These are phyloP conservation scores for Centruroides vittatus DNA, from an alignment of 1,140 invertebrate genomes.

Conservation along the genomic window DNA sequence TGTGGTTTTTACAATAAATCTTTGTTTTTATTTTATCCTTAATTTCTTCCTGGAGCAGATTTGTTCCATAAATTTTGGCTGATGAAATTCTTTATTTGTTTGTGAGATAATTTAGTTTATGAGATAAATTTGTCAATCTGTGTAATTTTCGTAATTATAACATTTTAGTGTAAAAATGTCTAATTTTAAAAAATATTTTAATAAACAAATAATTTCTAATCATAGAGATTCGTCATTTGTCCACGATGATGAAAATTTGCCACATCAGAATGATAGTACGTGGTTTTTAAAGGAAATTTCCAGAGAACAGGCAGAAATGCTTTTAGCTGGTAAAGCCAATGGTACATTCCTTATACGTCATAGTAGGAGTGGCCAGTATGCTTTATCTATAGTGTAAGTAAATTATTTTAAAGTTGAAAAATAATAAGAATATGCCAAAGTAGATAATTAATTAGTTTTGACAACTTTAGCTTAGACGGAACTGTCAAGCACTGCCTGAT, in stretches of 20 bases:
- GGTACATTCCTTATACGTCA: conserved; percentile 82
- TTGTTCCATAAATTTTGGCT: too few species aligned
- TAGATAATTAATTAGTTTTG: background rate
- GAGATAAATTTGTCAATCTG: too few species aligned
- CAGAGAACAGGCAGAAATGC: conserved; percentile 54
- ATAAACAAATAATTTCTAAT: background rate
- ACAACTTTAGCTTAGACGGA: conserved; percentile 44
- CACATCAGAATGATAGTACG: conserved; percentile 46
- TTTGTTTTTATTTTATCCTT: too few species aligned
- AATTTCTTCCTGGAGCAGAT: too few species aligned
- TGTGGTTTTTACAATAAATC: too few species aligned
- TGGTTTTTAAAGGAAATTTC: conserved; percentile 62
- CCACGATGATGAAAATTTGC: conserved; percentile 22
- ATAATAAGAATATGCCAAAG: background rate
- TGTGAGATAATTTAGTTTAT: too few species aligned
- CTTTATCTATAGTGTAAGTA: conserved; percentile 60
- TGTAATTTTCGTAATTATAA: too few species aligned
- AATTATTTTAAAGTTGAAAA: background rate
- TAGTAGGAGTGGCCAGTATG: conserved; percentile 47
- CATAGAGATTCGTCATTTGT: conserved; percentile 11
- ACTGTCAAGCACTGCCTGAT: conserved; percentile 87
- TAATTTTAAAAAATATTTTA: too few species aligned
- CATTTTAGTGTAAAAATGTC: too few species aligned
- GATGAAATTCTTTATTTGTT: too few species aligned
- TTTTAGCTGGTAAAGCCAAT: conserved; percentile 53